A percentile compares a stretch with the other conserved stretches of the same genome.
Evolutionary conservation across 2,888 invertebrate species (phyloP).

Genomic region (Dryocosmus kuriphilus): DNA sequence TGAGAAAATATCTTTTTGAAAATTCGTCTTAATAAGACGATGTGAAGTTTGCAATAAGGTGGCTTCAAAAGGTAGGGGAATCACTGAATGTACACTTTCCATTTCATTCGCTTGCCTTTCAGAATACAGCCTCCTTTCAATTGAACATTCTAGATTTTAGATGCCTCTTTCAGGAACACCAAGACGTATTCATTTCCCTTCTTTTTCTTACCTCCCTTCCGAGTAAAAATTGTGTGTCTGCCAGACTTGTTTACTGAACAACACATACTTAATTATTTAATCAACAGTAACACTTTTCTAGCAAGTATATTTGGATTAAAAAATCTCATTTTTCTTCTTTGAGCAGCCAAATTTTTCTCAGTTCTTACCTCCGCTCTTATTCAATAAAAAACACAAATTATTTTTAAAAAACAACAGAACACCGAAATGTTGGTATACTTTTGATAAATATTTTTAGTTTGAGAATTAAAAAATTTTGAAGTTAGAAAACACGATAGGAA

Average conservation of each 20-base stretch:
- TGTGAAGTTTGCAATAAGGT: constrained; percentile 32
- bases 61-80: constrained; percentile 17
- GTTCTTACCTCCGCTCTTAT: too few species aligned
- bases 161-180: constrained; percentile 7
- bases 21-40: constrained; percentile 22
- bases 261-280: not conserved
- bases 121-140: constrained; percentile 22
- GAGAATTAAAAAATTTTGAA: too few species aligned
- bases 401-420: too few species aligned
- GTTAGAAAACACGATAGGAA: too few species aligned
- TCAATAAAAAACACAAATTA: too few species aligned
- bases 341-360: too few species aligned
- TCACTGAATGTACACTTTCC: constrained; percentile 24
- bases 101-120: constrained; percentile 15
- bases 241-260: not conserved
- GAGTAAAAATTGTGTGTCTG: constrained; percentile 14
- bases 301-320: too few species aligned
- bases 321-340: too few species aligned
- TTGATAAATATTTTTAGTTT: too few species aligned
- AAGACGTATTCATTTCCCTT: constrained; percentile 12
- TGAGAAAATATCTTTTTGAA: constrained; percentile 2
- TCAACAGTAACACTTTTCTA: too few species aligned
- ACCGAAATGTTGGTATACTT: too few species aligned
- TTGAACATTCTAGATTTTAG: constrained; percentile 16
- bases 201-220: not conserved